Evolutionary conservation across 1,140 invertebrate species (phyloP), one percentile per base, ranked within the genome.

Genomic region (Leptestheria dahalacensis): DNA sequence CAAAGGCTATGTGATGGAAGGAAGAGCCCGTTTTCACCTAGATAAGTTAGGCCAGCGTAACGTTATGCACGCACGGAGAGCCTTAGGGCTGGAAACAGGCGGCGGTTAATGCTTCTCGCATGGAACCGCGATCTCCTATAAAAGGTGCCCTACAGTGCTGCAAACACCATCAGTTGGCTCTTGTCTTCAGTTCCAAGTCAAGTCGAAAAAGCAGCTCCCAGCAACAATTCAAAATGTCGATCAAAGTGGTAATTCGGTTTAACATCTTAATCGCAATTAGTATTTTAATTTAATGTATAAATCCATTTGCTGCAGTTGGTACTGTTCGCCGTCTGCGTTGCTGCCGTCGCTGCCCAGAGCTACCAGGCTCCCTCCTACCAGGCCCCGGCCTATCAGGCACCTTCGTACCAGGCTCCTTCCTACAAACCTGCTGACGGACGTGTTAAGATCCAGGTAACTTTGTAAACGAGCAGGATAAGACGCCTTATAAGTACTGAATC

Each of bases 371-470:
- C 60, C 48, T 61, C 57, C 15, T 61, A 61, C 28, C 24, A 50
- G 15, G 52, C 59, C n/a, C 51, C 55, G 9, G 11, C 53, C 11
- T 52, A 52, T n/a, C 33, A 41, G 12, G 20, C 53, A 11, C 53
- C 60, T n/a, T 23, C 29, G 9, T 61, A 61, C 48, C 24, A 33
- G 15, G 53, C 60, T 28, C 60, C 60, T 59, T 20, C 54, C 26
- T 61, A 61, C 28, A 48, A 59, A 49, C 24, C 29, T 28, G 41
- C 60, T 6, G 50, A 61, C 48, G 46, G 53, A 15, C 53, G 60
- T 29, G 60, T 61, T n/a, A 61, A 61, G 48, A 61, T 61, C 33
- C 60, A 61, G 49, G 59, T 60, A 60, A 54, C n/a, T n/a, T n/a
- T n/a, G n/a, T n/a, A n/a, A n/a, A n/a, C n/a, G n/a, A n/a, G n/a